Conservation (phyloP, 2,888 invertebrate species). For the Bhutanitis thaidina region DNA sequence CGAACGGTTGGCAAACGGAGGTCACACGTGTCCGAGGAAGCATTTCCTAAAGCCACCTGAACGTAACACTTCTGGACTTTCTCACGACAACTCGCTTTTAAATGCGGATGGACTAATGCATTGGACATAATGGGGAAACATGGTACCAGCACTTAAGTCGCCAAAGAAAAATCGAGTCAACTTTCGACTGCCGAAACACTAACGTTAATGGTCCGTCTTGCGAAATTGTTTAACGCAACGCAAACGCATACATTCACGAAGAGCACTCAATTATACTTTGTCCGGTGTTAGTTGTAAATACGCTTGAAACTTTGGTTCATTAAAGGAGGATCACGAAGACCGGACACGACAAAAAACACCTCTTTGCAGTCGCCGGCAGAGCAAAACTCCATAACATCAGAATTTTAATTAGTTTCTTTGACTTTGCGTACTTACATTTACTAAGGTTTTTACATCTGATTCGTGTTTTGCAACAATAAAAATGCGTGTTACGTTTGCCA, state of each 20-base stretch:
- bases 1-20: conserved; percentile 53
- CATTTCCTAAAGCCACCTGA: conserved; percentile 62
- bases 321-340: conserved; percentile 22
- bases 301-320: conserved; percentile 27
- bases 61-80: conserved; percentile 46
- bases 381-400: conserved; percentile 14
- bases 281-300: conserved; percentile 28
- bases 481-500: conserved; percentile 12
- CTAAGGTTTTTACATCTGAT: conserved; percentile 8
- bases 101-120: conserved; percentile 42
- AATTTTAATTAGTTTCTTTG: conserved; percentile 18
- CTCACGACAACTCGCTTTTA: conserved; percentile 57
- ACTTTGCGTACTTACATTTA: background rate
- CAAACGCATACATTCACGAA: background rate
- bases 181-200: conserved; percentile 17
- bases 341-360: conserved; percentile 23
- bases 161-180: conserved; percentile 14
- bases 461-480: conserved; percentile 15
- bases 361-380: conserved; percentile 18
- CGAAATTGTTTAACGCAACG: conserved; percentile 1
- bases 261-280: conserved; percentile 25
- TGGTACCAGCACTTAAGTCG: conserved; percentile 48
- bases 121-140: conserved; percentile 54
- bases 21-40: conserved; percentile 64
- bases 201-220: background rate